A percentile compares a stretch with the other conserved stretches of the same genome.
phyloP scores from a whole-genome alignment of 64 coral and sea anemone genomes.

The Montipora sp. region DNA sequence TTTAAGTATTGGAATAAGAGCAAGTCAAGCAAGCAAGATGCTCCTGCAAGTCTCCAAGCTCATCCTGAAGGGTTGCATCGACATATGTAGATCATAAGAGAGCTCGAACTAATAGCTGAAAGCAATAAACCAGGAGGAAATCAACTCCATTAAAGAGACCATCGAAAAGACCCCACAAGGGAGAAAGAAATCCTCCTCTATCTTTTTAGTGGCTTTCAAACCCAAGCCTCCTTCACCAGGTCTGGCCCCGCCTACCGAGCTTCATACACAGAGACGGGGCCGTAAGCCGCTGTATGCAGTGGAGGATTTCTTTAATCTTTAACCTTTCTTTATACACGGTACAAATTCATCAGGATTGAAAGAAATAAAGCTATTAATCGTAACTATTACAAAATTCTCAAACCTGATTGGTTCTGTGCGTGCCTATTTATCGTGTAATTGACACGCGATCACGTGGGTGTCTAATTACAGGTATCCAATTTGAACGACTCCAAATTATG shows the following conservation, averaged over 20 bases:
- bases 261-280: background rate
- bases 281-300: background rate
- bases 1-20: slow-evolving; percentile 38
- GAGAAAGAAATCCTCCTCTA: background rate
- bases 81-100: slow-evolving; percentile 53
- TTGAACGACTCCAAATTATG: too few species aligned
- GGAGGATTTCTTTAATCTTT: background rate
- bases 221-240: background rate
- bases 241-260: background rate
- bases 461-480: too few species aligned
- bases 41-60: slow-evolving; percentile 55
- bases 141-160: background rate
- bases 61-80: slow-evolving; percentile 50
- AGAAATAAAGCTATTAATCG: too few species aligned
- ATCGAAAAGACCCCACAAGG: slow-evolving; percentile 1
- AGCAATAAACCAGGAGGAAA: slow-evolving; percentile 50
- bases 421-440: too few species aligned
- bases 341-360: too few species aligned
- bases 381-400: too few species aligned
- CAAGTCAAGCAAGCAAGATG: slow-evolving; percentile 65
- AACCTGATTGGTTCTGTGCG: too few species aligned
- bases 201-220: slow-evolving; percentile 12
- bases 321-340: too few species aligned
- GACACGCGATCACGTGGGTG: too few species aligned
- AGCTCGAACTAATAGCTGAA: slow-evolving; percentile 38